These are phyloP conservation scores for Suricata suricatta DNA, from an alignment of 2,113 vertebrate genomes.

Conservation along the genomic window DNA sequence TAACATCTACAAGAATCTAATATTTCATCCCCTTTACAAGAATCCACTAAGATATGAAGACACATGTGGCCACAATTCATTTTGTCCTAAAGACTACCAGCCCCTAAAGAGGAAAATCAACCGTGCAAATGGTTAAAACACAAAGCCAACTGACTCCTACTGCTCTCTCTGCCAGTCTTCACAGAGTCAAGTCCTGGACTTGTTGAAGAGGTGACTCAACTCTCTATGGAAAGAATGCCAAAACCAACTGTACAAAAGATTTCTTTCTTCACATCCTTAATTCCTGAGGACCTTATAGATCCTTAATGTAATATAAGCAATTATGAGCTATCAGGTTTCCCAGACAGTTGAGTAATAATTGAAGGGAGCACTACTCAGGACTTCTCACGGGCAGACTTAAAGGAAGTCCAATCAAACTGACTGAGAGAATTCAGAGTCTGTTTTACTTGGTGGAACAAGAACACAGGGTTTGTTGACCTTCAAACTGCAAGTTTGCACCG, in stretches of 20 bases:
- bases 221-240: slow-evolving; percentile 58
- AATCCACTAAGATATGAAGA: neutral
- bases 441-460: slow-evolving; percentile 9
- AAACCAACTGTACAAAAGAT: slow-evolving; percentile 57
- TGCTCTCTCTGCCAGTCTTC: slow-evolving; percentile 45
- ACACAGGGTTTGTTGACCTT: neutral
- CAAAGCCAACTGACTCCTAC: slow-evolving; percentile 56
- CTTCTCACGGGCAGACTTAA: slow-evolving; percentile 8
- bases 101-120: neutral
- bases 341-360: neutral
- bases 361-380: neutral
- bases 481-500: neutral
- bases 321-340: slow-evolving; percentile 39
- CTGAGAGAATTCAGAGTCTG: neutral
- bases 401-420: neutral
- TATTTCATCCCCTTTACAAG: neutral
- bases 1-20: neutral
- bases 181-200: slow-evolving; percentile 65
- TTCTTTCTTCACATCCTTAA: slow-evolving; percentile 61
- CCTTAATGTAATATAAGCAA: slow-evolving; percentile 21
- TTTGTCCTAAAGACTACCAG: neutral
- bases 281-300: slow-evolving; percentile 45
- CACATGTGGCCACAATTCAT: neutral
- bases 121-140: neutral
- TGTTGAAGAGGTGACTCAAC: slow-evolving; percentile 70